Percentiles rank a stretch among this genome's conserved stretches.
phyloP scores from a whole-genome alignment of 2,888 invertebrate species.

The Acleris emargana region DNA sequence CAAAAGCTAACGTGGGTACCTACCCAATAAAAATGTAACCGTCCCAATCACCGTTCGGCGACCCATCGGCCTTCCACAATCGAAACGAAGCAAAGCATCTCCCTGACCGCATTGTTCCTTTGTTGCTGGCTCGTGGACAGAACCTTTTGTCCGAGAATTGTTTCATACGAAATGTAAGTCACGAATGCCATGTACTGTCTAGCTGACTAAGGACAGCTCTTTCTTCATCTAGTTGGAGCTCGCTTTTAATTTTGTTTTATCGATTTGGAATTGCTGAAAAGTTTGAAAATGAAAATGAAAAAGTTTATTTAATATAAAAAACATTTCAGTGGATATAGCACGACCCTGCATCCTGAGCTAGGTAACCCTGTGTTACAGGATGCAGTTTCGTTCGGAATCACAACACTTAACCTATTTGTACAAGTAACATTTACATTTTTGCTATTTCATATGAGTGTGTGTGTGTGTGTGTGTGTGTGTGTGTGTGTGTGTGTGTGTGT shows the following conservation, averaged over 20 bases:
- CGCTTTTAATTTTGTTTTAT: constrained; percentile 68
- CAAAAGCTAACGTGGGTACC: constrained; percentile 33
- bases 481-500: too few relatives aligned
- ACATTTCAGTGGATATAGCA: too few relatives aligned
- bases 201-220: constrained; percentile 72
- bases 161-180: constrained; percentile 83
- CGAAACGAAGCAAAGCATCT: constrained; percentile 77
- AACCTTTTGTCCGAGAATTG: constrained; percentile 81
- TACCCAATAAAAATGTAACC: constrained; percentile 38
- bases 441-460: too few relatives aligned
- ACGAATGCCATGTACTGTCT: constrained; percentile 79
- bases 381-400: too few relatives aligned
- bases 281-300: too few relatives aligned
- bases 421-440: too few relatives aligned
- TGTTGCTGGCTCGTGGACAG: constrained; percentile 75
- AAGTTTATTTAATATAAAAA: too few relatives aligned
- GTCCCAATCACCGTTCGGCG: constrained; percentile 42
- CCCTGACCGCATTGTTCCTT: constrained; percentile 74
- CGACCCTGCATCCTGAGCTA: too few relatives aligned
- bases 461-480: too few relatives aligned
- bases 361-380: too few relatives aligned
- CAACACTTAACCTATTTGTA: too few relatives aligned
- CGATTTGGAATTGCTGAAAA: constrained; percentile 1
- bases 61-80: constrained; percentile 66
- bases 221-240: constrained; percentile 47